These are phyloP conservation scores for Brachionus plicatilis DNA, from an alignment of 1,140 invertebrate species.

Conservation along the genomic window DNA sequence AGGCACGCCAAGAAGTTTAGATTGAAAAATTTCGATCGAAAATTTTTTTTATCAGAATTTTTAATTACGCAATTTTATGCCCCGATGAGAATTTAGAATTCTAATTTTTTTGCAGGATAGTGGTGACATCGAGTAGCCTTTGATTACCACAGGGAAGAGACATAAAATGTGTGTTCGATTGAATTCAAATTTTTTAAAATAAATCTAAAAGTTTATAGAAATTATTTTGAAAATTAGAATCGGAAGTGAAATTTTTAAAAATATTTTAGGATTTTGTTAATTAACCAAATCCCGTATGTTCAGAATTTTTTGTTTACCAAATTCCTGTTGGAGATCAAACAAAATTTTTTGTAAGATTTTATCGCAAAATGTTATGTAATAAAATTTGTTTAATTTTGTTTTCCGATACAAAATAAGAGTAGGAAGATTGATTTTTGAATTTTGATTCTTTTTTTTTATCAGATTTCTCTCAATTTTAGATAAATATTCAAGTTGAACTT, in stretches of 20 bases:
- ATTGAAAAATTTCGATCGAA: neutral
- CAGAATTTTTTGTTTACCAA: neutral
- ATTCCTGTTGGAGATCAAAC: neutral
- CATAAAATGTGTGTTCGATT: neutral
- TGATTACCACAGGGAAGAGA: neutral
- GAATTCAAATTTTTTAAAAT: neutral
- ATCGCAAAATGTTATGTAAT: neutral
- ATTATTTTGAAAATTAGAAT: neutral
- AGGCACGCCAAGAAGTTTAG: neutral
- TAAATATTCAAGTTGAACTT: neutral
- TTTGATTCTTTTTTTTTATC: neutral
- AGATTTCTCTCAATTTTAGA: neutral
- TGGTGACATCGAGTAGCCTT: neutral
- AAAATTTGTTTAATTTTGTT: neutral
- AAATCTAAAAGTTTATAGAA: neutral
- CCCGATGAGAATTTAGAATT: neutral
- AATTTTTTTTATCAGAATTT: neutral
- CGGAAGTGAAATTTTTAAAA: neutral
- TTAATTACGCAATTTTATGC: neutral
- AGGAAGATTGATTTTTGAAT: neutral
- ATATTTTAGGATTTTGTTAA: neutral
- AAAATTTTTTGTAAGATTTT: neutral
- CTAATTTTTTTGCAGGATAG: neutral
- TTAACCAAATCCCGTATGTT: conserved; percentile 3
- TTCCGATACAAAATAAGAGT: neutral